phyloP scores from a whole-genome alignment of 2,113 vertebrate species.

The Hippolais icterina region DNA sequence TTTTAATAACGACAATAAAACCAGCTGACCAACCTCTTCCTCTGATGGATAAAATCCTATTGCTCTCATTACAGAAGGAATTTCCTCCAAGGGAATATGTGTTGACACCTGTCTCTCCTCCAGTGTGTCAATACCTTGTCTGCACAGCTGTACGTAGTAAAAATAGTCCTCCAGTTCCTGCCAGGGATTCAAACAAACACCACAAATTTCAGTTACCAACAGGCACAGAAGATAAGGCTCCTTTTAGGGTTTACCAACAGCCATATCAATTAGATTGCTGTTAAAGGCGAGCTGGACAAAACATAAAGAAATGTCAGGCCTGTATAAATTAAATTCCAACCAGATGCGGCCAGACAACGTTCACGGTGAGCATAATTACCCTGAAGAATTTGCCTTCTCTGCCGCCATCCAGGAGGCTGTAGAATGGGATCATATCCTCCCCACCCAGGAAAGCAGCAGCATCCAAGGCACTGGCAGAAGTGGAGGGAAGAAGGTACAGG shows the following conservation, averaged over 20 bases:
- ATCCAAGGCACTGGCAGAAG: slow-evolving; percentile 81
- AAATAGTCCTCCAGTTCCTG: slow-evolving; percentile 94
- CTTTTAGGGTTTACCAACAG: background rate
- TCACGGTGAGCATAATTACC: slow-evolving; percentile 68
- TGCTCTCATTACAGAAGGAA: slow-evolving; percentile 88
- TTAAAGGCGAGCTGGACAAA: background rate
- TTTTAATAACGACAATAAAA: background rate
- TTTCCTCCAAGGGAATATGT: slow-evolving; percentile 81
- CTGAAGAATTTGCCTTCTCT: slow-evolving; percentile 84
- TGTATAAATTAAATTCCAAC: background rate
- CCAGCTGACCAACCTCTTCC: slow-evolving; percentile 78
- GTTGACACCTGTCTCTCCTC: slow-evolving; percentile 79
- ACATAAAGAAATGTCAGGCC: background rate
- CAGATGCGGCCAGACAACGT: background rate
- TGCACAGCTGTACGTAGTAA: slow-evolving; percentile 86
- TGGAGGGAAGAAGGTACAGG: background rate
- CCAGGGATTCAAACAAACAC: background rate
- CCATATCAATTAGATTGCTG: background rate
- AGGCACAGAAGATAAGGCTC: background rate
- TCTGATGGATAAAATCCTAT: slow-evolving; percentile 90
- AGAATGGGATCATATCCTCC: slow-evolving; percentile 85
- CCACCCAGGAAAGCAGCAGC: slow-evolving; percentile 85
- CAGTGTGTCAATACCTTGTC: slow-evolving; percentile 79
- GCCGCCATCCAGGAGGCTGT: slow-evolving; percentile 85
- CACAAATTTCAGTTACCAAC: background rate